Percentiles rank a stretch among this genome's conserved stretches.
These are phyloP conservation scores for Antheraea pernyi DNA, from an alignment of 1,140 invertebrate species.

Conservation along the genomic window DNA sequence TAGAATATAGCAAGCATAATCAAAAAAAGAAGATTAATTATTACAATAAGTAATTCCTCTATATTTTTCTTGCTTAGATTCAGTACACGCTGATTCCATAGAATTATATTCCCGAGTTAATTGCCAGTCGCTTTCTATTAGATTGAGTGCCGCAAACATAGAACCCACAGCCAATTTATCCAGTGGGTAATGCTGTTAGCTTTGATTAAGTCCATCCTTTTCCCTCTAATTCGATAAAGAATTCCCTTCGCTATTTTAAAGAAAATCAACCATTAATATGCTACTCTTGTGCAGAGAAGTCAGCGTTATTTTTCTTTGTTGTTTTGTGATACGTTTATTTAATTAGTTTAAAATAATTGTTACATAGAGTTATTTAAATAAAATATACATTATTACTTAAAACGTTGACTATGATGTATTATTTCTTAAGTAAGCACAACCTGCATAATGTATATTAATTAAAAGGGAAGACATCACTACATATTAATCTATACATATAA, in stretches of 20 bases:
- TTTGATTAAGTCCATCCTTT: background rate
- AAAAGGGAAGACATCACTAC: no score
- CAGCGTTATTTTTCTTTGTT: no score
- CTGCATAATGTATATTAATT: no score
- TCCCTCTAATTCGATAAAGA: background rate
- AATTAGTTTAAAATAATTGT: no score
- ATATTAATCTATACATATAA: no score
- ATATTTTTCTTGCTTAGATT: background rate
- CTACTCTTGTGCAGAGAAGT: background rate
- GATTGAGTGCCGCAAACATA: background rate
- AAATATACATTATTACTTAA: no score
- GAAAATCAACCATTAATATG: background rate
- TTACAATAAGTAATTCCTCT: background rate
- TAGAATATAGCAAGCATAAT: background rate
- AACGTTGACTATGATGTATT: no score
- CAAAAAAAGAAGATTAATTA: background rate
- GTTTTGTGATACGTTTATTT: no score
- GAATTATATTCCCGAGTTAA: background rate
- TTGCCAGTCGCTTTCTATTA: background rate
- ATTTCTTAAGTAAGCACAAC: no score
- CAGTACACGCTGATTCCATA: background rate
- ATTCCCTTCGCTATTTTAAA: background rate
- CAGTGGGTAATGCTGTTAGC: background rate
- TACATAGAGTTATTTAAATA: no score
- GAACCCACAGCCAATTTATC: background rate